Evolutionary conservation across 2,888 invertebrate species (phyloP).

Genomic region (Iselma pallidipennis): DNA sequence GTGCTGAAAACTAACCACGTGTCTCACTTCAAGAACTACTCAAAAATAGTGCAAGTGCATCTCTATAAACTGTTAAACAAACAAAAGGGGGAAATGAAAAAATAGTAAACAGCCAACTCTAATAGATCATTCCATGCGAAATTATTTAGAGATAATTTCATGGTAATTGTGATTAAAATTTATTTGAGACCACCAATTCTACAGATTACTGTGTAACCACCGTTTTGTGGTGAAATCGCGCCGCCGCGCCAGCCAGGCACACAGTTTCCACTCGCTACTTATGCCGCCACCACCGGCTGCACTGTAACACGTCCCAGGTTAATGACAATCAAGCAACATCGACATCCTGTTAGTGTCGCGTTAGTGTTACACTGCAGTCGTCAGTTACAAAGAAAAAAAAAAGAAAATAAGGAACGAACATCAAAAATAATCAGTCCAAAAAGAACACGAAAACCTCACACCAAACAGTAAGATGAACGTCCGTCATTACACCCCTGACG

Average conservation of each 20-base stretch:
- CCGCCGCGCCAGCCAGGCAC: conserved; percentile 48
- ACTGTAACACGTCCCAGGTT: conserved; percentile 54
- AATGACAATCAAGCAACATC: conserved; percentile 55
- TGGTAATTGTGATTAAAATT: conserved; percentile 10
- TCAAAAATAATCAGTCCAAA: conserved; percentile 56
- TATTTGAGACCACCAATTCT: conserved; percentile 12
- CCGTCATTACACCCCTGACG: conserved; percentile 28
- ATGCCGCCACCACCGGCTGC: conserved; percentile 55
- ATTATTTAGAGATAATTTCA: conserved; percentile 9
- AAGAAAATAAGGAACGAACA: conserved; percentile 47
- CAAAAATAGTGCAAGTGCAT: conserved; percentile 18
- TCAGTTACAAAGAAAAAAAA: conserved; percentile 44
- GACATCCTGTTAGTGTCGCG: conserved; percentile 56
- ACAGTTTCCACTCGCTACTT: conserved; percentile 49
- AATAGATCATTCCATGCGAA: conserved; percentile 19
- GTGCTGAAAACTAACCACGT: conserved; percentile 20
- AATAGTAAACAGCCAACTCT: conserved; percentile 15
- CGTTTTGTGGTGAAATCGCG: conserved; percentile 12
- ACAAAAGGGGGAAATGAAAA: conserved; percentile 8
- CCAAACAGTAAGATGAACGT: conserved; percentile 49
- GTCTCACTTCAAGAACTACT: conserved; percentile 18
- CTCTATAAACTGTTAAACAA: conserved; percentile 13
- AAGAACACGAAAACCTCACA: conserved; percentile 57
- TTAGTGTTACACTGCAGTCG: conserved; percentile 58
- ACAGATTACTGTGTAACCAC: conserved; percentile 22